These are phyloP conservation scores for Platypus cylindrus DNA, from an alignment of 2,888 invertebrate genomes.

Conservation along the genomic window DNA sequence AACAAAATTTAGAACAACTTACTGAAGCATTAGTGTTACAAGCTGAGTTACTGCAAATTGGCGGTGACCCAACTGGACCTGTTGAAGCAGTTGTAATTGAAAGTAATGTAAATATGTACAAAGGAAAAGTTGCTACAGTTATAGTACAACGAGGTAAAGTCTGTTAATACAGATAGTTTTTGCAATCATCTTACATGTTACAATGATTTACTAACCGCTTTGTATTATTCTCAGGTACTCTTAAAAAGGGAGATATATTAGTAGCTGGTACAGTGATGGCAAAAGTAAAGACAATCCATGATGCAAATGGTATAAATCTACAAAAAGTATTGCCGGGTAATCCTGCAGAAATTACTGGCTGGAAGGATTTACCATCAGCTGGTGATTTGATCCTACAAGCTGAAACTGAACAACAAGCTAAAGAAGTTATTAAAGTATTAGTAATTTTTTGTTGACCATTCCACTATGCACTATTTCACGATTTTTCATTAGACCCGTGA, in stretches of 20 bases:
- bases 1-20: constrained; percentile 60
- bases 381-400: constrained; percentile 84
- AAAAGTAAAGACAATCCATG: constrained; percentile 68
- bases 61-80: constrained; percentile 67
- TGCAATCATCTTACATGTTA: neutral
- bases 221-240: constrained; percentile 44
- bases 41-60: constrained; percentile 78
- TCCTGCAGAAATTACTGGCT: constrained; percentile 80
- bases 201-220: neutral
- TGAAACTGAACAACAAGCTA: constrained; percentile 31
- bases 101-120: constrained; percentile 53
- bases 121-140: constrained; percentile 72
- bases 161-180: neutral
- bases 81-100: constrained; percentile 89
- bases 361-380: constrained; percentile 78
- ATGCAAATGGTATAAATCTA: constrained; percentile 58
- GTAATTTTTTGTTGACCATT: neutral
- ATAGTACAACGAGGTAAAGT: constrained; percentile 54
- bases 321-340: constrained; percentile 61
- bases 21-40: constrained; percentile 74
- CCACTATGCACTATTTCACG: neutral
- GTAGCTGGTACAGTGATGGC: constrained; percentile 79
- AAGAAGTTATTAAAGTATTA: constrained; percentile 23
- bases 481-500: constrained; percentile 33
- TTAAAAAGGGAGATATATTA: constrained; percentile 62